Percentiles rank a stretch among this genome's conserved stretches.
Evolutionary conservation across 2,888 invertebrate genomes (phyloP).

Genomic region (Helicoverpa assulta): DNA sequence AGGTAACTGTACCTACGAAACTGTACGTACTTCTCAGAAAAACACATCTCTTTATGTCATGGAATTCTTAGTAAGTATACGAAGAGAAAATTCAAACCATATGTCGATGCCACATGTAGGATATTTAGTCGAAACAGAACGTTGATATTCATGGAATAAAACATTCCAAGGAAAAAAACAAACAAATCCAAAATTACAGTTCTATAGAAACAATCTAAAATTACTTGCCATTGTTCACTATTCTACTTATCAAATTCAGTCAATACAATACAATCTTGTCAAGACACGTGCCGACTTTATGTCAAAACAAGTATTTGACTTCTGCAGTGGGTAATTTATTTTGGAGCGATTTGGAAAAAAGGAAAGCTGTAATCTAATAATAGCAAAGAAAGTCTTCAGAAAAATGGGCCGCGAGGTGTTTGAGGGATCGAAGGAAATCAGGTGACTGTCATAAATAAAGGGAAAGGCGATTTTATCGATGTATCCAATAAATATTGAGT

Average conservation of each 20-base stretch:
- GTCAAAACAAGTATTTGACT: conserved; percentile 59
- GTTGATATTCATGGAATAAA: not conserved
- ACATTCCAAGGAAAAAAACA: conserved; percentile 13
- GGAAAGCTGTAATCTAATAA: conserved; percentile 56
- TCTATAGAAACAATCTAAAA: conserved; percentile 22
- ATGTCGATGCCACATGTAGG: no score
- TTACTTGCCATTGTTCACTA: conserved; percentile 21
- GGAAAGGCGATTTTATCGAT: conserved; percentile 55
- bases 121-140: no score
- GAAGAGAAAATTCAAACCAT: not conserved
- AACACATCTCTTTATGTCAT: not conserved
- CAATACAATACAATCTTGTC: conserved; percentile 25
- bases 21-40: no score
- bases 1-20: no score
- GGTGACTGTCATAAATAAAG: conserved; percentile 57
- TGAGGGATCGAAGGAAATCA: conserved; percentile 51
- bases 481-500: conserved; percentile 60
- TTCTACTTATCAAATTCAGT: conserved; percentile 21
- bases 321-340: conserved; percentile 52
- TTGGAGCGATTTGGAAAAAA: conserved; percentile 47
- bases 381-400: conserved; percentile 35
- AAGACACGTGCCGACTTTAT: conserved; percentile 42
- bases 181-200: conserved; percentile 25
- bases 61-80: not conserved
- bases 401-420: conserved; percentile 55